A percentile compares a stretch with the other conserved stretches of the same genome.
phyloP scores from a whole-genome alignment of 2,888 invertebrate genomes.

The Cryptosula pallasiana region DNA sequence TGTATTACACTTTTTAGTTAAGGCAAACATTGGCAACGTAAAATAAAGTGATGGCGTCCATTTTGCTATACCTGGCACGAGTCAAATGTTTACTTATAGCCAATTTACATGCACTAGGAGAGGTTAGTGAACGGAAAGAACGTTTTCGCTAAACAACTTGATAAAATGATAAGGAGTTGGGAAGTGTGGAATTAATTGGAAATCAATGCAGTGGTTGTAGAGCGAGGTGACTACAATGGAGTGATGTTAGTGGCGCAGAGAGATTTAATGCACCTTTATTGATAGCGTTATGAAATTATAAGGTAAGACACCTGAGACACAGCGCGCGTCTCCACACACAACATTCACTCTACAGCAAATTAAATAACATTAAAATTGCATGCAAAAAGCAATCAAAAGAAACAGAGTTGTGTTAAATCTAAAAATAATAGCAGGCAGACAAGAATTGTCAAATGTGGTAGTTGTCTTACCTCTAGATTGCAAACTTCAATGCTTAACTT shows the following conservation, averaged over 20 bases:
- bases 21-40: neutral
- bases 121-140: slow-evolving; percentile 1
- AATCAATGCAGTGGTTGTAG: neutral
- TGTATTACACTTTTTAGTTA: neutral
- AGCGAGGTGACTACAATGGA: neutral
- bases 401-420: no score
- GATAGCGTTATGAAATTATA: no score
- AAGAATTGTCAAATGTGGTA: no score
- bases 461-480: no score
- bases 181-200: slow-evolving; percentile 20
- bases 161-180: neutral
- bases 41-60: neutral
- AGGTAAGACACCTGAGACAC: no score
- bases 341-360: no score
- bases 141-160: slow-evolving; percentile 8
- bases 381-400: no score
- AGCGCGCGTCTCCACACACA: no score
- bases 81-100: neutral
- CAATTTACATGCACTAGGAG: neutral
- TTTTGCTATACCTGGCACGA: neutral
- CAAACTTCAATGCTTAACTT: no score
- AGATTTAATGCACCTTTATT: neutral
- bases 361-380: no score
- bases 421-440: no score
- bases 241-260: neutral